Base-by-base conservation (phyloP, 2,797 vertebrate species). In the Siniperca obscura region DNA sequence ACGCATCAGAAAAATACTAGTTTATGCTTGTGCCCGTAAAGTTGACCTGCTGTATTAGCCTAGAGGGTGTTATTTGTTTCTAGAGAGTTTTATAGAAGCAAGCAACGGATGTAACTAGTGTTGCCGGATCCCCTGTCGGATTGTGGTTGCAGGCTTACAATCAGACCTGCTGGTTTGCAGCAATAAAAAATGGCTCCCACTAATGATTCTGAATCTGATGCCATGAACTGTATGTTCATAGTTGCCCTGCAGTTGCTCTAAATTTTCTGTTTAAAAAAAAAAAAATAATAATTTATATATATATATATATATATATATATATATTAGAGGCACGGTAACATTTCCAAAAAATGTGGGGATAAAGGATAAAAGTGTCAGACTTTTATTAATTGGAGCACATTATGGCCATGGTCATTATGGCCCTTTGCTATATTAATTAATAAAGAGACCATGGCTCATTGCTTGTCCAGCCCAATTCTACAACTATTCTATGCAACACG, bases 41-140 rank as follows among this genome's bases (percentile, higher is more conserved):
- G 13, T 67, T 9, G n/a, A 30, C 50, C 42, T 69, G 68, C n/a
- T 70, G 27, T 3, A 13, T 65, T 27, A 38, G 52, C 42, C 67
- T 48, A 4, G 44, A 13, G 21, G 67, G 42, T 83, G 4, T 60
- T 81, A 76, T 76, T 80, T 82, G 27, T 74, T 64, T 61, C 56
- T 4, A 22, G 30, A 69, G 48, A 10, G 67, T 76, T 84, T 80
- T 55, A 74, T 76, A 16, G 60, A 60, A 56, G 60, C 10, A n/a
- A 81, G 75, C 55, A 80, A n/a, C 34, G 53, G 73, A 44, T 72
- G 81, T 80, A 73, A 55, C 21, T 3, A 5, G 44, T 21, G 42
- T 40, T 84, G 16, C 65, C 2, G 48, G 60, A 67, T 22, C 34
- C 42, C 38, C 52, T 69, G 66, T 61, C 25, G 66, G 70, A 60